A percentile compares a stretch with the other conserved stretches of the same genome.
These are phyloP conservation scores for Eulemur albifrons DNA, from an alignment of 2,797 vertebrate species.

Conservation along the genomic window DNA sequence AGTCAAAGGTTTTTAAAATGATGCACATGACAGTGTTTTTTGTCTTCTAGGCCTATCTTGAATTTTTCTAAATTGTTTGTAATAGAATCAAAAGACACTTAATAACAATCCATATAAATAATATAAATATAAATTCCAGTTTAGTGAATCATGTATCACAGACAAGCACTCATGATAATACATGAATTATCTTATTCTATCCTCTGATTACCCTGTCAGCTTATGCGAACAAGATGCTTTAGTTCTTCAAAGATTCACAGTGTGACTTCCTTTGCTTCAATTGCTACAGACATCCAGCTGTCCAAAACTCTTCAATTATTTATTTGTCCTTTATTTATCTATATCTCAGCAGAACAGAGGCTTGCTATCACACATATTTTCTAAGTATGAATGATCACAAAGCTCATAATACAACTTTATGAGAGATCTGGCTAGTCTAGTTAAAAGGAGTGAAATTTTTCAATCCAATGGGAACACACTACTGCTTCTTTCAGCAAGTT, in stretches of 20 bases:
- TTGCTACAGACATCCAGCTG: background rate
- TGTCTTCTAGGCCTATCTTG: background rate
- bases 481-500: background rate
- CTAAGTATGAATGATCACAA: conserved; percentile 18
- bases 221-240: conserved; percentile 55
- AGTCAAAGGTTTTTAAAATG: conserved; percentile 56
- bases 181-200: conserved; percentile 56
- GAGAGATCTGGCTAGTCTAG: background rate
- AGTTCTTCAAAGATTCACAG: conserved; percentile 58
- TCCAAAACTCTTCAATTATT: conserved; percentile 63
- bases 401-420: background rate
- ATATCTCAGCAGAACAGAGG: conserved; percentile 20
- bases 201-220: conserved; percentile 67
- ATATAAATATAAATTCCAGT: conserved; percentile 66
- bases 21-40: background rate
- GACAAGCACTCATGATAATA: conserved; percentile 53
- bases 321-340: conserved; percentile 56
- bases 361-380: background rate
- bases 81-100: conserved; percentile 69
- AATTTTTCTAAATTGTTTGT: conserved; percentile 62
- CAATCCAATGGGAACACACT: background rate
- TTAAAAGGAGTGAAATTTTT: background rate
- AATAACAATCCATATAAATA: conserved; percentile 69
- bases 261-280: background rate
- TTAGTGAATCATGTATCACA: conserved; percentile 54